Percentiles rank a stretch among this genome's conserved stretches.
These are phyloP conservation scores for Coptodon bakossiorum DNA, from an alignment of 2,113 vertebrate genomes.

Conservation along the genomic window DNA sequence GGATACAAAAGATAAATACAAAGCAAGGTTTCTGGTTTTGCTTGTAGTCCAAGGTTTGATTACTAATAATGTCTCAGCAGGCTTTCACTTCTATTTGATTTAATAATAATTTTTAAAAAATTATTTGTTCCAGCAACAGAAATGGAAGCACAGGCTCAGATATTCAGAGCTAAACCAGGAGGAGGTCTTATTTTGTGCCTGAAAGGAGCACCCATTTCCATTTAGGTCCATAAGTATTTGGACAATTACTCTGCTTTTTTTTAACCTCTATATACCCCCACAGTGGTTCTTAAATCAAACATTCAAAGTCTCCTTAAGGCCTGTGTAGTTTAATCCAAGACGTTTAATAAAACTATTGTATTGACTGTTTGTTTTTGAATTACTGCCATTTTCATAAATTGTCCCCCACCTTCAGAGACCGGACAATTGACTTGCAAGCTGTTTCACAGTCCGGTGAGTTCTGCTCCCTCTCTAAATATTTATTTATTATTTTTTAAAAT, in stretches of 20 bases:
- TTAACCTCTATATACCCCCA: background rate
- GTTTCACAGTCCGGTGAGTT: background rate
- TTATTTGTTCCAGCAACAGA: background rate
- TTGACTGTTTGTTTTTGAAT: background rate
- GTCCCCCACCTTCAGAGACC: background rate
- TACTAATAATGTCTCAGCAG: background rate
- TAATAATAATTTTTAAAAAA: accelerated
- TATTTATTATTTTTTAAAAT: no score
- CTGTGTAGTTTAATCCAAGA: background rate
- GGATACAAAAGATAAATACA: background rate
- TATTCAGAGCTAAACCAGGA: background rate
- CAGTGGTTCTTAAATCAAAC: background rate
- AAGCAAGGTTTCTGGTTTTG: background rate
- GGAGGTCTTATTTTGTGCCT: background rate
- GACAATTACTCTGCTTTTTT: background rate
- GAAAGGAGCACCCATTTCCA: background rate
- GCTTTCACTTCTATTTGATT: background rate
- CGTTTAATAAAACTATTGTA: background rate
- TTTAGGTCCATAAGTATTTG: background rate
- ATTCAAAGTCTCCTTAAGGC: background rate
- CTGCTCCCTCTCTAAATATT: background rate
- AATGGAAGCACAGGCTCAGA: background rate
- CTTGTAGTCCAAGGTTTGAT: background rate
- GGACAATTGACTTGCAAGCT: background rate
- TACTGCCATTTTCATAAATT: background rate